Evolutionary conservation across 1,140 invertebrate species (phyloP).

Genomic region (Papilio helenus): DNA sequence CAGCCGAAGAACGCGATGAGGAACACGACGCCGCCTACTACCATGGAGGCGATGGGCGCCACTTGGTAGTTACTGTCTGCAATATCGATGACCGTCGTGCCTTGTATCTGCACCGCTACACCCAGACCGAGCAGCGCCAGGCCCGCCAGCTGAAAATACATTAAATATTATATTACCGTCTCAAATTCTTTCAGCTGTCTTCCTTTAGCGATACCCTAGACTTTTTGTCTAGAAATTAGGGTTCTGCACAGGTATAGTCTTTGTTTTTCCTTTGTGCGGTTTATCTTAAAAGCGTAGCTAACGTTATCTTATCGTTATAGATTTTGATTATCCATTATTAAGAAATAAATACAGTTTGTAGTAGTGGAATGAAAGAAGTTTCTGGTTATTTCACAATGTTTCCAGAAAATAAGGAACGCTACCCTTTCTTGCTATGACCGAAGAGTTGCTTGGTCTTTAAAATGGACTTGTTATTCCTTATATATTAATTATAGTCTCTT

Average conservation of each 20-base stretch:
- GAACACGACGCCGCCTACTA: constrained; percentile 91
- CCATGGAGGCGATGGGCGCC: constrained; percentile 90
- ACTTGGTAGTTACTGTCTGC: constrained; percentile 86
- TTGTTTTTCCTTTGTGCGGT: not conserved
- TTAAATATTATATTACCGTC: too few species aligned
- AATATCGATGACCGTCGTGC: constrained; percentile 87
- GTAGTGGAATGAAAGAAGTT: not conserved
- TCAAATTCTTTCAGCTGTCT: too few species aligned
- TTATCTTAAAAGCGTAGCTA: not conserved
- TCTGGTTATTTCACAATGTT: not conserved
- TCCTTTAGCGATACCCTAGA: too few species aligned
- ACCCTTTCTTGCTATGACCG: not conserved
- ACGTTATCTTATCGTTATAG: not conserved
- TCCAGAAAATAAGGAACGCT: not conserved
- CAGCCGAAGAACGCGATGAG: constrained; percentile 95
- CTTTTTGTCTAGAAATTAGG: too few species aligned
- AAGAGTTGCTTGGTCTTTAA: not conserved
- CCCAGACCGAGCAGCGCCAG: constrained; percentile 90
- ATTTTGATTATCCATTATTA: not conserved
- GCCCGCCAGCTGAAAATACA: constrained; percentile 86
- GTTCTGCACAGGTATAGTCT: too few species aligned
- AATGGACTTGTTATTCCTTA: not conserved
- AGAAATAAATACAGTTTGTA: not conserved
- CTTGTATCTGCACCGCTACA: constrained; percentile 88
- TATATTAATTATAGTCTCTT: not conserved